Evolutionary conservation across 2,888 invertebrate genomes (phyloP).

Genomic region (Julus scanicus): DNA sequence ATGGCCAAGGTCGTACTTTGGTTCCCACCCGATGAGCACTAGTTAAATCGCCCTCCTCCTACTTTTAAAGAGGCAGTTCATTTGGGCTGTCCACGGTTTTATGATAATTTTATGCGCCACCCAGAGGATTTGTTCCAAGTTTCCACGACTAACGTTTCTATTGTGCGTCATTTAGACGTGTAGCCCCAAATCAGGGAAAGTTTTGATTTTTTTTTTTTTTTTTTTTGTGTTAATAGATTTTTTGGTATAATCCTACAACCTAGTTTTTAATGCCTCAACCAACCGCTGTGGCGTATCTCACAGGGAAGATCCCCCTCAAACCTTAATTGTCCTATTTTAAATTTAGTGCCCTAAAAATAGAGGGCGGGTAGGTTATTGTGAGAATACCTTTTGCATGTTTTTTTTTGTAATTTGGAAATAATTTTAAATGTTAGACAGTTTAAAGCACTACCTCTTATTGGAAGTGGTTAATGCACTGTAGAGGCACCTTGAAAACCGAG

Average conservation of each 20-base stretch:
- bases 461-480: not conserved
- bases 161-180: not conserved
- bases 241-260: not conserved
- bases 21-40: not conserved
- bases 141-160: not conserved
- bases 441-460: not conserved
- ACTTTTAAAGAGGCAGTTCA: not conserved
- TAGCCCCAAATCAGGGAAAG: not conserved
- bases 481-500: no score
- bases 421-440: not conserved
- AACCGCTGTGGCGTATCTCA: not conserved
- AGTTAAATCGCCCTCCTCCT: not conserved
- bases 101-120: slow-evolving; percentile 10
- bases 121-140: not conserved
- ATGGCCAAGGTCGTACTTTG: not conserved
- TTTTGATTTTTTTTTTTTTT: not conserved
- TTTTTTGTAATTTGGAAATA: not conserved
- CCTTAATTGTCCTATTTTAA: not conserved
- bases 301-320: not conserved
- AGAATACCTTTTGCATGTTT: not conserved
- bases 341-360: not conserved
- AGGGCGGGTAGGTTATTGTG: not conserved
- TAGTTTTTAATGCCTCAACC: not conserved
- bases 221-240: not conserved
- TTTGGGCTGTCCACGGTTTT: not conserved